Evolutionary conservation across 2,888 invertebrate species (phyloP), one percentile per base, ranked within the genome.

Genomic region (Idaea straminata): DNA sequence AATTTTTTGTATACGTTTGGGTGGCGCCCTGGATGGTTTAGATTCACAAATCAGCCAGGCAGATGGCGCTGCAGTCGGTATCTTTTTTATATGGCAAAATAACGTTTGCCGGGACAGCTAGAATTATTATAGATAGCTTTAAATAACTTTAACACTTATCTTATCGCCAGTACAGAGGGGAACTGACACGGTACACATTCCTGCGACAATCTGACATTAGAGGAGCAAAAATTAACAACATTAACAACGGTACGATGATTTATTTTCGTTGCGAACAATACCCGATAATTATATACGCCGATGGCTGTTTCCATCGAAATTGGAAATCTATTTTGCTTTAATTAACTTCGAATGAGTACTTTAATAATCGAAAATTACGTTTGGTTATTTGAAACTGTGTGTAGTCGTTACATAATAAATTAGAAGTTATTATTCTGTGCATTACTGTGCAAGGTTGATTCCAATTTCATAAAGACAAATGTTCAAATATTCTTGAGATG

Each of bases 171-270:
- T 36, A 47, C 47, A 7, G 47, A 38, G 47, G 47, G 47, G 47
- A 7, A 47, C 5, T 47, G 47, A 47, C 47, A 47, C 13, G 0
- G 13, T 47, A 47, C 47, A 47, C 47, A 47, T 47, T 47, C 47
- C 47, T 47, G 47, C 47, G 47, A 47, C 47, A 47, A 47, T 47
- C 47, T 47, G 47, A 47, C 47, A 13, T 47, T 47, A 47, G 10
- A 47, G 66, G 69, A 72, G 75, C 83, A 83, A 78, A 81, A 83
- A 83, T 83, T 82, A 73, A 74, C 74, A 73, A 75, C 80, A 79
- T 83, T 83, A 87, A 86, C 85, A 47, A 47, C 47, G 47, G 13
- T 13, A 47, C 10, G 47, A 47, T 47, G 47, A 47, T 47, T 47
- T 47, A 47, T 47, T 47, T 61, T 16, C 61, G 36, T 58, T 47